Evolutionary conservation across 2,797 vertebrate genomes (phyloP).

Genomic region (Phyllotis vaccarum): DNA sequence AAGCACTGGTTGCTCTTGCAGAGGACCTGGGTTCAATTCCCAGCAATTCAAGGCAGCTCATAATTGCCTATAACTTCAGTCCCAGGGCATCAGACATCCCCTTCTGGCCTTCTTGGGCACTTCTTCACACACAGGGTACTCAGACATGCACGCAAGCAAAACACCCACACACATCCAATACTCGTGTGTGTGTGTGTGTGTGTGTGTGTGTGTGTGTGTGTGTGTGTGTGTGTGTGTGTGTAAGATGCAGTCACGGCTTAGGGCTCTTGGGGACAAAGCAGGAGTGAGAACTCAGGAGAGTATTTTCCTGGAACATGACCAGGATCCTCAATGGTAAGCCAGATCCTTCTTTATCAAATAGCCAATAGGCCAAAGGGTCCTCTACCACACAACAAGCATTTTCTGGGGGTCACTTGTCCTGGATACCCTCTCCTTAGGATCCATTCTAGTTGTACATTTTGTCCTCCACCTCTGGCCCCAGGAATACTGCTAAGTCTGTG

Average conservation of each 20-base stretch:
- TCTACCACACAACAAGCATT: neutral
- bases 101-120: too few species aligned
- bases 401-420: neutral
- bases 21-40: neutral
- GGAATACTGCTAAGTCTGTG: neutral
- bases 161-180: neutral
- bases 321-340: neutral
- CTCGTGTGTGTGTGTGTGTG: neutral
- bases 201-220: neutral
- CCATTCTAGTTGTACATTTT: neutral
- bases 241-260: neutral
- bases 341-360: accelerated
- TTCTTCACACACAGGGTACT: neutral
- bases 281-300: neutral
- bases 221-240: neutral
- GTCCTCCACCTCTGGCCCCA: neutral
- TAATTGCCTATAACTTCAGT: neutral
- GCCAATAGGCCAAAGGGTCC: neutral
- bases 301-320: neutral
- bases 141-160: neutral
- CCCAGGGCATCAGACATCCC: neutral
- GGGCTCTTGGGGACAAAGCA: neutral
- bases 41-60: neutral
- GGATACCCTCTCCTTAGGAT: neutral
- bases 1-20: neutral